phyloP scores from a whole-genome alignment of 2,797 vertebrate genomes.

The Myripristis murdjan region DNA sequence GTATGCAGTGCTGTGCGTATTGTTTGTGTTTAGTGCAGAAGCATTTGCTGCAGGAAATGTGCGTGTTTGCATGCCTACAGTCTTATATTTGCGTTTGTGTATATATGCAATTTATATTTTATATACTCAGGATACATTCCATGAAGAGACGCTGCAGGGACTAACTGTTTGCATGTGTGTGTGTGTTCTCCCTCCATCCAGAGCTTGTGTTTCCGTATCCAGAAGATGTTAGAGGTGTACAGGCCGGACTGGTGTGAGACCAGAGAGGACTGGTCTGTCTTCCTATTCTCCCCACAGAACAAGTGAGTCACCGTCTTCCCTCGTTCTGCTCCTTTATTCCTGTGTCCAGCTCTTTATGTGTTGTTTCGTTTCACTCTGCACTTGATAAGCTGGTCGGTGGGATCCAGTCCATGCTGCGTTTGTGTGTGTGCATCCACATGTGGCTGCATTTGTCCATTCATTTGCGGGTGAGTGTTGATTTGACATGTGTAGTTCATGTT shows the following conservation, averaged over 20 bases:
- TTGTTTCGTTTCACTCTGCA: too few relatives aligned
- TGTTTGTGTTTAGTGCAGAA: constrained; percentile 16
- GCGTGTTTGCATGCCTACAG: constrained; percentile 11
- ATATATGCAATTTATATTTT: constrained; percentile 20
- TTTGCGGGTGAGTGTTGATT: background rate
- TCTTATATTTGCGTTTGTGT: constrained; percentile 11
- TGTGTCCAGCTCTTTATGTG: too few relatives aligned
- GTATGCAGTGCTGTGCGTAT: constrained; percentile 15
- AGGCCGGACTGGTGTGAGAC: constrained; percentile 96
- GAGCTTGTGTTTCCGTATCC: constrained; percentile 95
- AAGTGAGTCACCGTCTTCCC: constrained; percentile 83
- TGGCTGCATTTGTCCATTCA: constrained; percentile 1
- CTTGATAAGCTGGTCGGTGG: too few relatives aligned
- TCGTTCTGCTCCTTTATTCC: too few relatives aligned
- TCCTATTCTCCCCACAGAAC: constrained; percentile 97
- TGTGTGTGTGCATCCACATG: constrained; percentile 12
- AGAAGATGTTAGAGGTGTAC: constrained; percentile 97
- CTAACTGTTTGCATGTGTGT: background rate
- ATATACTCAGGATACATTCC: too few relatives aligned
- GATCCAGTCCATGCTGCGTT: background rate
- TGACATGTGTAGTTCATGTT: background rate
- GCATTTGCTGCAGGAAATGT: background rate
- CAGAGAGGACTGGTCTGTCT: constrained; percentile 96
- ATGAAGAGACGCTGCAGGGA: too few relatives aligned
- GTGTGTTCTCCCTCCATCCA: constrained; percentile 57